These are phyloP conservation scores for Corythornis madagascariensis DNA, from an alignment of 2,113 vertebrate species.

Conservation along the genomic window DNA sequence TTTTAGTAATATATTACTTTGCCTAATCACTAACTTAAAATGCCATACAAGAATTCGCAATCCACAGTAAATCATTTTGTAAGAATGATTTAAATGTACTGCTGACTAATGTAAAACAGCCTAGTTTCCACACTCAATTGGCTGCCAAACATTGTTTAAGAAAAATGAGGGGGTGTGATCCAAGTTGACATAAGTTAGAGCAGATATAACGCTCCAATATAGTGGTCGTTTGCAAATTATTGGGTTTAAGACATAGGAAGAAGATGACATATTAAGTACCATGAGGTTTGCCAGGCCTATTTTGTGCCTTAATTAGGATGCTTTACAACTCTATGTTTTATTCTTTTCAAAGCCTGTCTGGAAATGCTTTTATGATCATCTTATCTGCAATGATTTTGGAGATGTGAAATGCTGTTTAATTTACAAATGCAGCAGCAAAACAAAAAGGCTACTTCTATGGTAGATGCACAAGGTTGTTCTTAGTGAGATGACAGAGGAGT, in stretches of 20 bases:
- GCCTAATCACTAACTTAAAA: slow-evolving; percentile 77
- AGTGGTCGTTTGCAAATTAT: slow-evolving; percentile 65
- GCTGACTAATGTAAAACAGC: slow-evolving; percentile 79
- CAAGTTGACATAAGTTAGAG: slow-evolving; percentile 76
- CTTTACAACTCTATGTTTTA: background rate
- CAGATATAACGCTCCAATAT: slow-evolving; percentile 65
- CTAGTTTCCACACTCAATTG: slow-evolving; percentile 67
- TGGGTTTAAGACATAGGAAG: slow-evolving; percentile 62
- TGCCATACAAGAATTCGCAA: slow-evolving; percentile 76
- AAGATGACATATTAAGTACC: slow-evolving; percentile 51
- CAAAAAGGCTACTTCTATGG: background rate
- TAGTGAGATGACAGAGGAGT: background rate
- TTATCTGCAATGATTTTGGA: background rate
- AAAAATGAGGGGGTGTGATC: slow-evolving; percentile 36
- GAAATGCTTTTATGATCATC: background rate
- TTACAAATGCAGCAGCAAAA: background rate
- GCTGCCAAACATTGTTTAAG: slow-evolving; percentile 70
- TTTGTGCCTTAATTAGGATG: slow-evolving; percentile 1
- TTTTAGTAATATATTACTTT: slow-evolving; percentile 74
- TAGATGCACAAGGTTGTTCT: background rate
- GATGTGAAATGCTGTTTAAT: slow-evolving; percentile 24
- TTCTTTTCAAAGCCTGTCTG: background rate
- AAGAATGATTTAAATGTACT: slow-evolving; percentile 76
- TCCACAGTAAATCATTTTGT: slow-evolving; percentile 75
- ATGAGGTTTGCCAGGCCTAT: slow-evolving; percentile 16